Evolutionary conservation across 2,113 vertebrate species (phyloP), one percentile per base, ranked within the genome.

Genomic region (Saguinus imperator): DNA sequence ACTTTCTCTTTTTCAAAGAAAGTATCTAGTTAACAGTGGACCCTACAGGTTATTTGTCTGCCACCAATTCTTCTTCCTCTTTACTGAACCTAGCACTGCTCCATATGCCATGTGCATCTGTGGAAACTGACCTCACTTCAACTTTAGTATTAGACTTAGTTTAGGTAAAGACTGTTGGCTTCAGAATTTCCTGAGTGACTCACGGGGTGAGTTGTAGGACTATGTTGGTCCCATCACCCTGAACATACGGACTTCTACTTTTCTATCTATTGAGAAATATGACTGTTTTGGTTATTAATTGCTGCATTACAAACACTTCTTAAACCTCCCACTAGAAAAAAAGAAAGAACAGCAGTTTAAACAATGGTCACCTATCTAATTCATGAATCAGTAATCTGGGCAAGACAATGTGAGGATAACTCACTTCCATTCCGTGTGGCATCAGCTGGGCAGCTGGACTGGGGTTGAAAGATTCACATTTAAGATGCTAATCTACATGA

Each of bases 381-480:
- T 89, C 40, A 43, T 32, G 5, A 35, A 87, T 66, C 13, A 73
- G 12, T 14, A 52, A 5, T 58, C 48, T 73, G 35, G 45, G 8
- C 12, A 14, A 23, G n/a, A n/a, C 8, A 1, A 18, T 12, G 5
- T 10, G 20, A 10, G 14, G 12, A n/a, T 32, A 21, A 12, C 11
- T 27, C 35, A 1, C 5, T 17, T 48, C 12, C 79, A 20, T 52
- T 57, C 8, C 27, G 14, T 84, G 45, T 37, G 23, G 0, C 70
- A 52, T 80, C 55, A 45, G 11, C 4, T 43, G 27, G 16, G n/a
- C 11, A 81, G 32, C 12, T 40, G 48, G 25, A 32, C 1, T 35
- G 16, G 29, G 3, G 21, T n/a, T 29, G 29, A 13, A 48, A 16
- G 32, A n/a, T 7, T 35, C 1, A 21, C 7, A 11, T 55, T 27